Conservation (phyloP, 2,888 invertebrate species). For the Dryobotodes eremita region DNA sequence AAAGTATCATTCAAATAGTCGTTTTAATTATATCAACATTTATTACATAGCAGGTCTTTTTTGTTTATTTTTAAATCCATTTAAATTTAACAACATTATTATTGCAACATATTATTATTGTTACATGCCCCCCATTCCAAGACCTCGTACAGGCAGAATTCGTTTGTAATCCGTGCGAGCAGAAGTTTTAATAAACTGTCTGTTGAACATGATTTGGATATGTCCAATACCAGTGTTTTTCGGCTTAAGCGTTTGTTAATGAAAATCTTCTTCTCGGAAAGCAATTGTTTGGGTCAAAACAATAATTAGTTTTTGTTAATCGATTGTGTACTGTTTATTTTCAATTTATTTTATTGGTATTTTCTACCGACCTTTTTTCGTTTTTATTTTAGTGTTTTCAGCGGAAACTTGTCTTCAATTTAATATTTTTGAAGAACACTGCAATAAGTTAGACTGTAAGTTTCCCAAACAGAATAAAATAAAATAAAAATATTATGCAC, state of each 20-base stretch:
- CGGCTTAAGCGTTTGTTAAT: not conserved
- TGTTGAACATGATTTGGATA: not conserved
- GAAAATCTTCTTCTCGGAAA: not conserved
- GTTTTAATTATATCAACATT: too few relatives aligned
- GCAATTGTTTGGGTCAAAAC: not conserved
- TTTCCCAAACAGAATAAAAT: not conserved
- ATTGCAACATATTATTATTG: not conserved
- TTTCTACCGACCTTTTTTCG: not conserved
- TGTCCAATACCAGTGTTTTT: not conserved
- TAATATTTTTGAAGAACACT: not conserved
- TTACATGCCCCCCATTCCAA: not conserved
- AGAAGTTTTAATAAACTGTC: not conserved
- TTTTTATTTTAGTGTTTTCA: not conserved
- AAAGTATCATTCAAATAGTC: too few relatives aligned
- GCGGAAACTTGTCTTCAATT: not conserved
- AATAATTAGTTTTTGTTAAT: not conserved
- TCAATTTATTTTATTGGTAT: not conserved
- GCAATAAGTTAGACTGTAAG: not conserved
- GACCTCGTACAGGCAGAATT: not conserved
- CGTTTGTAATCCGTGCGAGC: too few relatives aligned
- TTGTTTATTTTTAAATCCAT: too few relatives aligned
- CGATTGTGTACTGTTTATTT: not conserved
- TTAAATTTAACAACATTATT: too few relatives aligned
- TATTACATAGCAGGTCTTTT: too few relatives aligned
- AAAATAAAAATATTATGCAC: not conserved